Conservation (phyloP, 2,113 vertebrate genomes). For the Spilogale gracilis region DNA sequence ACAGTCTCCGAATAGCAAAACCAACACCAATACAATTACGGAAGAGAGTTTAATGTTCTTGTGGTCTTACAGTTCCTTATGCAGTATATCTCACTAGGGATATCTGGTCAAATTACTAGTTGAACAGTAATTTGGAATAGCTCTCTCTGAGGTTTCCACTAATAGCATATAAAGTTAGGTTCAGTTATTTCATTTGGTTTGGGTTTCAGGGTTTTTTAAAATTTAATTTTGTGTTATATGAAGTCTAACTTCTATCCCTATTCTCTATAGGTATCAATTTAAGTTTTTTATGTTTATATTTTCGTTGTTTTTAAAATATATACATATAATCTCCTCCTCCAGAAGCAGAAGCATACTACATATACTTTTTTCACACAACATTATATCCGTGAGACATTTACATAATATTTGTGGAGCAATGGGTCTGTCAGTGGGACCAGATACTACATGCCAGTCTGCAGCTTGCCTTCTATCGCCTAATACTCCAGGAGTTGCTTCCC, state of each 20-base stretch:
- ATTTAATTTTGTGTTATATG: conserved; percentile 1
- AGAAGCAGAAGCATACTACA: neutral
- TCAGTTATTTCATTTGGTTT: neutral
- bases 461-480: neutral
- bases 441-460: neutral
- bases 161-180: neutral
- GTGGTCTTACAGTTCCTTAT: neutral
- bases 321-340: neutral
- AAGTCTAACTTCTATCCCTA: neutral
- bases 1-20: neutral
- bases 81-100: neutral
- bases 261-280: neutral
- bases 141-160: neutral
- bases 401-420: neutral
- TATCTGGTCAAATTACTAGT: neutral
- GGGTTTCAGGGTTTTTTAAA: neutral
- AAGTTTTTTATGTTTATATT: neutral
- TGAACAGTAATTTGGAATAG: neutral
- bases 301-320: neutral
- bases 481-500: neutral
- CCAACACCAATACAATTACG: neutral
- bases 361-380: neutral
- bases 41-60: neutral
- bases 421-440: neutral
- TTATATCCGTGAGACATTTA: neutral